Base-by-base conservation (phyloP, 2,888 invertebrate species). In the Synanthedon andrenaeformis region DNA sequence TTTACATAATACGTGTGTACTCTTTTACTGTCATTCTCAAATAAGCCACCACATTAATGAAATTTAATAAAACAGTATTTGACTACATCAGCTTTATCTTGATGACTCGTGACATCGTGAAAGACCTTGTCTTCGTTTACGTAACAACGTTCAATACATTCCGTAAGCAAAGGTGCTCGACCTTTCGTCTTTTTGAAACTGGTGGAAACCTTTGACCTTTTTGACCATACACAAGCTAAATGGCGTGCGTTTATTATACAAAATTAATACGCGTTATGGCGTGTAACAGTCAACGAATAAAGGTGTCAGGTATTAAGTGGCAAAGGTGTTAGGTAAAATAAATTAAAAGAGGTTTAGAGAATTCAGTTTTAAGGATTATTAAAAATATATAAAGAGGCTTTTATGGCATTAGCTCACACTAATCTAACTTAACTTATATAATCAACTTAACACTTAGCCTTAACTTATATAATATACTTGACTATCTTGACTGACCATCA, bases 281-380 rank as follows among this genome's bases (percentile, higher is more conserved):
- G 53, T 55, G 57, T 55, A 55, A 55, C 60, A 57, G 58, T 56
- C 55, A 57, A 57, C 8, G 13, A 13, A n/a, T 14, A 13, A n/a
- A 53, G 41, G 14, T 49, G 41, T 51, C 35, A 53, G 49, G 45
- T 45, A 28, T 51, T 55, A 54, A 49, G 35, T 19, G 54, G 58
- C 54, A 56, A 42, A 55, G 52, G 52, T 35, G 35, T 35, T 35
- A 35, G 35, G 35, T 35, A 35, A 35, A 35, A 35, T 35, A 10
- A 35, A 35, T 10, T 35, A 35, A 23, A 23, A 35, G 3, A 10
- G 6, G 35, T 35, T 35, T 35, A 35, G 10, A 35, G 35, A 35
- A 6, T 35, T 35, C 35, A 10, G 8, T 35, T 35, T 35, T 10
- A 35, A 35, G 10, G 35, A 35, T 35, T 35, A 35, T 35, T 1